A percentile compares a stretch with the other conserved stretches of the same genome.
Evolutionary conservation across 1,140 invertebrate species (phyloP).

Genomic region (Bombus sylvicola): DNA sequence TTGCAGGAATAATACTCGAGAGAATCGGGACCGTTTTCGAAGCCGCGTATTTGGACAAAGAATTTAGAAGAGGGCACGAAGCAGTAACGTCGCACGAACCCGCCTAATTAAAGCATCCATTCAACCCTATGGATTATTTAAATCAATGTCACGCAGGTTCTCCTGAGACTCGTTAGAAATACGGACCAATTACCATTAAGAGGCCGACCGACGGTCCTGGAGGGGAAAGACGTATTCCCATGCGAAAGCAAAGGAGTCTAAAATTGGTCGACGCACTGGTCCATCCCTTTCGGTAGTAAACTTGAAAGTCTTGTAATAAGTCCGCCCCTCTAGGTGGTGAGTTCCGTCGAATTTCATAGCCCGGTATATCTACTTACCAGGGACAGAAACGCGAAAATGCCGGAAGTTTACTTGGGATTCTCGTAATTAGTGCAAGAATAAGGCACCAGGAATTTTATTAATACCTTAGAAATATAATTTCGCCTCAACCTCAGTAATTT

Average conservation of each 20-base stretch:
- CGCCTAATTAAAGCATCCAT: conserved; percentile 63
- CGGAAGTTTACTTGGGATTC: not conserved
- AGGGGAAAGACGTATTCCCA: conserved; percentile 26
- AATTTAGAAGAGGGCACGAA: conserved; percentile 27
- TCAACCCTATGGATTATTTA: conserved; percentile 69
- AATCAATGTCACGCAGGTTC: conserved; percentile 68
- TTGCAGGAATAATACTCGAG: conserved; percentile 2
- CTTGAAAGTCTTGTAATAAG: conserved; percentile 70
- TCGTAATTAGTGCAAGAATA: not conserved
- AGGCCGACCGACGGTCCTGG: conserved; percentile 41
- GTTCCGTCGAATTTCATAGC: conserved; percentile 23
- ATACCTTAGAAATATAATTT: not conserved
- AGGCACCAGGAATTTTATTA: not conserved
- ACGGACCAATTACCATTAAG: conserved; percentile 70
- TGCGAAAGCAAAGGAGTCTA: conserved; percentile 58
- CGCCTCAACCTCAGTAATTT: not conserved
- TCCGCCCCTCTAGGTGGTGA: conserved; percentile 30
- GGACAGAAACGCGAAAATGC: not conserved
- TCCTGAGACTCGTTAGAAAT: conserved; percentile 70
- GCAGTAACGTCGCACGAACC: conserved; percentile 19
- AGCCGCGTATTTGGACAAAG: conserved; percentile 23
- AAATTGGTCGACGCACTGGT: conserved; percentile 47
- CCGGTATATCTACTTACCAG: not conserved
- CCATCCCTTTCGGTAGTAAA: conserved; percentile 64
- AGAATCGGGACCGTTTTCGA: not conserved